These are phyloP conservation scores for Harpalus rubripes DNA, from an alignment of 2,888 invertebrate genomes.

Conservation along the genomic window DNA sequence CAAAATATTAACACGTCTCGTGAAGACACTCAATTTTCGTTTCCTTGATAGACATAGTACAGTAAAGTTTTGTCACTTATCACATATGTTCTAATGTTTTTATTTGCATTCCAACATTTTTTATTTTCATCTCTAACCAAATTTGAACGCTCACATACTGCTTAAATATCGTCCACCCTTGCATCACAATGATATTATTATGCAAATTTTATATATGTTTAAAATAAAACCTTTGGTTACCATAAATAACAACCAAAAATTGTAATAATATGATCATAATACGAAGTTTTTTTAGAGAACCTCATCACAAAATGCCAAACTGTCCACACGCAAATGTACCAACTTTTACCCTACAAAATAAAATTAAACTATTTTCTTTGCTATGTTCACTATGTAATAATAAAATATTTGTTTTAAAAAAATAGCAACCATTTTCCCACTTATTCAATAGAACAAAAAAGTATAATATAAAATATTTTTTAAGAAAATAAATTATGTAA, in stretches of 20 bases:
- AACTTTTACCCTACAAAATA: slow-evolving; percentile 70
- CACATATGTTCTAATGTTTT: slow-evolving; percentile 78
- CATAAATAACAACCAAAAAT: slow-evolving; percentile 74
- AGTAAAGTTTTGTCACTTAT: slow-evolving; percentile 76
- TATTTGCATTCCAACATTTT: slow-evolving; percentile 78
- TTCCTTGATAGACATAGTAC: slow-evolving; percentile 70
- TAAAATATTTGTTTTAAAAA: background rate
- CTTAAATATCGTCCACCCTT: slow-evolving; percentile 72
- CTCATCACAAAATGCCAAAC: slow-evolving; percentile 79
- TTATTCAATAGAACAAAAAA: background rate
- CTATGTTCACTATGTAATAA: background rate
- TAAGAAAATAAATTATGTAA: background rate
- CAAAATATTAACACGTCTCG: slow-evolving; percentile 46
- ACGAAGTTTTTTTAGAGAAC: slow-evolving; percentile 77
- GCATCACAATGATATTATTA: slow-evolving; percentile 74
- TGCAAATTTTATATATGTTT: slow-evolving; percentile 72
- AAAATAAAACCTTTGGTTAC: slow-evolving; percentile 72
- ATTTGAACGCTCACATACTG: slow-evolving; percentile 76
- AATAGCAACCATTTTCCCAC: background rate
- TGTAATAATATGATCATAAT: slow-evolving; percentile 75
- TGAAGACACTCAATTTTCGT: slow-evolving; percentile 38
- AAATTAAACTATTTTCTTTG: slow-evolving; percentile 31
- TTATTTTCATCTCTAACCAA: slow-evolving; percentile 78
- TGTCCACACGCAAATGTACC: slow-evolving; percentile 78
- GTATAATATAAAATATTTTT: background rate